Base-by-base conservation (phyloP, 2,113 vertebrate species). In the Onychorhynchus coronatus region DNA sequence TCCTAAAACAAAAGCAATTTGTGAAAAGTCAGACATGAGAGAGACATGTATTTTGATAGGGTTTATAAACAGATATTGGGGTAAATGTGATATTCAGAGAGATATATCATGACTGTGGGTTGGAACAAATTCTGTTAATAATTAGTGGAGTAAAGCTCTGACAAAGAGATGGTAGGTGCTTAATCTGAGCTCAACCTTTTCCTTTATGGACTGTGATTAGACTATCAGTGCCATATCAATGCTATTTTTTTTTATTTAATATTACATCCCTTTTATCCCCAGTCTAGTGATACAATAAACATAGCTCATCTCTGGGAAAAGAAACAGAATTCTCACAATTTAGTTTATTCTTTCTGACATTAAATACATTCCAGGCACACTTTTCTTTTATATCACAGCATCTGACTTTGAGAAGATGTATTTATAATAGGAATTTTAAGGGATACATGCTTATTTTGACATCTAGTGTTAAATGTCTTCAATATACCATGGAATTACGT, bases 371-470 rank as follows among this genome's bases (percentile, higher is more conserved):
- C 12, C 39, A 91, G 41, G 10, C 42, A 71, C 35, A 47, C 13
- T 93, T 91, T 84, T 61, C 33, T 75, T 79, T 71, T 66, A 14
- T 83, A 35, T 62, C 59, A 9, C 44, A 90, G 47, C 61, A 76
- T 73, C 46, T 68, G 56, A 63, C 30, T 95, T 97, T 91, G 91
- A 97, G 37, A 93, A 70, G 67, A 59, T 89, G 25, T 37, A 80
- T 91, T 91, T 96, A 61, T 56, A 96, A 90, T 50, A 71, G 42
- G 82, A 96, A 55, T 96, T 97, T 92, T 96, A 93, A 94, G 16
- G 12, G 75, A 61, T 85, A 80, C 24, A 11, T 76, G 67, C 68
- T 89, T 97, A 84, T 94, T 97, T 93, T 97, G 91, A 94, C 63
- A 91, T 84, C 53, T 75, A 80, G 33, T 90, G 73, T 71, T 92